Conservation (phyloP, 2,797 vertebrate species). For the Manis pentadactyla region DNA sequence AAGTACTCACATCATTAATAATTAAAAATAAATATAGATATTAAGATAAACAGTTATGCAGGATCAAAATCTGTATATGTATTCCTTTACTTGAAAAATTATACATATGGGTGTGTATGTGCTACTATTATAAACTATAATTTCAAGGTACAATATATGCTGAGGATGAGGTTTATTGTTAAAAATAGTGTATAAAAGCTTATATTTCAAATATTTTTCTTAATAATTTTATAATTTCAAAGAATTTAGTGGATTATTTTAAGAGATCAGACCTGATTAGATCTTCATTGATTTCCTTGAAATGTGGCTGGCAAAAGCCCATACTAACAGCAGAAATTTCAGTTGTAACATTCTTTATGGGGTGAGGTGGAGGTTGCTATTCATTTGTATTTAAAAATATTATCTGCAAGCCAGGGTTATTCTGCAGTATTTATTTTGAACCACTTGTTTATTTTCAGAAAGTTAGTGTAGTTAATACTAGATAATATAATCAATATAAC, state of each 20-base stretch:
- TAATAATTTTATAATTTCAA: neutral
- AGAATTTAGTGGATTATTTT: neutral
- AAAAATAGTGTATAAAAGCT: neutral
- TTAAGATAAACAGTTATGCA: neutral
- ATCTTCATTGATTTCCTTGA: neutral
- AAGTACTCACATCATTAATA: neutral
- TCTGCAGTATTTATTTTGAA: neutral
- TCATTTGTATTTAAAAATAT: neutral
- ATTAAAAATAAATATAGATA: neutral
- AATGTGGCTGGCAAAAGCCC: neutral
- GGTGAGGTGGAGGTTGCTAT: rapidly evolving
- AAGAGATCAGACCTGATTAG: neutral
- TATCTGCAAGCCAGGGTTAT: neutral
- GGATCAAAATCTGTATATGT: neutral
- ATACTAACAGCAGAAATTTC: neutral
- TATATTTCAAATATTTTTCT: neutral
- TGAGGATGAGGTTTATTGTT: neutral
- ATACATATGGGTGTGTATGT: neutral
- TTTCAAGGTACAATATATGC: neutral
- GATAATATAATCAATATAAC: neutral
- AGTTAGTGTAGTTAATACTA: neutral
- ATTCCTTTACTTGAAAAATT: neutral
- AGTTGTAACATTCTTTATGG: neutral
- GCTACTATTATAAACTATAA: neutral
- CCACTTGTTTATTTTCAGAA: neutral